These are phyloP conservation scores for Strix uralensis DNA, from an alignment of 2,113 vertebrate genomes.

Conservation along the genomic window DNA sequence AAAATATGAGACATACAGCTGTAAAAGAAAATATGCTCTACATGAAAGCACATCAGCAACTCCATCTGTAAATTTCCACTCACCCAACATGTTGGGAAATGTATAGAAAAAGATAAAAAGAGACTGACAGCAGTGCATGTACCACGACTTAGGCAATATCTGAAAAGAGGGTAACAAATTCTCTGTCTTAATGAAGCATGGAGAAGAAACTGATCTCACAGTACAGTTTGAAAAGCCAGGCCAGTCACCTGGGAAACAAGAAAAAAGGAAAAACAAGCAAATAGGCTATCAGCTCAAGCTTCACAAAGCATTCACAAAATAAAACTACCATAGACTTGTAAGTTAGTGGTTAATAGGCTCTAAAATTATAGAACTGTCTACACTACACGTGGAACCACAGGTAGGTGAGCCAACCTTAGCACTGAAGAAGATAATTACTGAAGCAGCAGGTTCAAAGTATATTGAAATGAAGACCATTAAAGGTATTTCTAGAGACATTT, in stretches of 20 bases:
- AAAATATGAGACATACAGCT: neutral
- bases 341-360: constrained; percentile 1
- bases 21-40: constrained; percentile 40
- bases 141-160: neutral
- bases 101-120: constrained; percentile 41
- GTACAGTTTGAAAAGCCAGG: constrained; percentile 11
- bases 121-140: neutral
- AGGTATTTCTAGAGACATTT: neutral
- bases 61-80: constrained; percentile 29
- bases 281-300: neutral
- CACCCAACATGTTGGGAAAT: neutral
- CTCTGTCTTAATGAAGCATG: constrained; percentile 29
- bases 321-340: neutral
- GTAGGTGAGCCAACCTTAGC: neutral
- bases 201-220: constrained; percentile 11
- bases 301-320: neutral
- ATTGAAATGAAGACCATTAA: neutral
- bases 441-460: neutral
- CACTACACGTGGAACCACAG: neutral
- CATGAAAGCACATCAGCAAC: constrained; percentile 38
- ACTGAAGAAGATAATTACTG: neutral
- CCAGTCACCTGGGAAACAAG: constrained; percentile 49
- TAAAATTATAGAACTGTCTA: neutral
- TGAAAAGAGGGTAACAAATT: constrained; percentile 25
- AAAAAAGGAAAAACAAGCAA: constrained; percentile 3